Evolutionary conservation across 2,888 invertebrate genomes (phyloP).

Genomic region (Sipha maydis): DNA sequence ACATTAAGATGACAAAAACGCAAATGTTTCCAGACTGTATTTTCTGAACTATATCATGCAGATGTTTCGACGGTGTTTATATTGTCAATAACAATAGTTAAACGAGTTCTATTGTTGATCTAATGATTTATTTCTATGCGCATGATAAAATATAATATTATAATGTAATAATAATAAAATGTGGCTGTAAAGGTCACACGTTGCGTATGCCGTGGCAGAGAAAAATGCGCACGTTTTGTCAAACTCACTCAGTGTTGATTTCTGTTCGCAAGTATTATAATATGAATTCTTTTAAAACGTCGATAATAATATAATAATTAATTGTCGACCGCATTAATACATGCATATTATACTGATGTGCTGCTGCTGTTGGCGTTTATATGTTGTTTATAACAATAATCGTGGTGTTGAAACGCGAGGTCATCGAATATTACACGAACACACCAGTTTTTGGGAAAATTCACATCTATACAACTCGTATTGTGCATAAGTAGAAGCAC

Average conservation of each 20-base stretch:
- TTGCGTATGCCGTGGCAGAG: background rate
- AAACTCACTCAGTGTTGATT: background rate
- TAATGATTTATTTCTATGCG: background rate
- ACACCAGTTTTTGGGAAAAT: constrained; percentile 12
- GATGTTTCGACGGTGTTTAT: constrained; percentile 27
- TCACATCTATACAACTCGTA: background rate
- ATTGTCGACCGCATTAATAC: too few species aligned
- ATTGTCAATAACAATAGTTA: constrained; percentile 36
- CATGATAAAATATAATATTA: too few species aligned
- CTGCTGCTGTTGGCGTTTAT: background rate
- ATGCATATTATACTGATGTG: background rate
- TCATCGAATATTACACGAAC: background rate
- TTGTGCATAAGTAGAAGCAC: background rate
- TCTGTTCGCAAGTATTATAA: background rate
- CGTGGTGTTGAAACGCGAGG: background rate
- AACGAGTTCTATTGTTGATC: constrained; percentile 32
- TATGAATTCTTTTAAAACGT: background rate
- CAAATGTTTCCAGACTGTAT: constrained; percentile 9
- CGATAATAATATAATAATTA: background rate
- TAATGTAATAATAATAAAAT: too few species aligned
- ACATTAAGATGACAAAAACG: constrained; percentile 8
- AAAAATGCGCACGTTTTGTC: background rate
- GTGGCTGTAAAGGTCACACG: background rate
- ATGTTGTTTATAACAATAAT: background rate
- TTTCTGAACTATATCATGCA: constrained; percentile 15